Evolutionary conservation across 2,888 invertebrate species (phyloP).

Genomic region (Drosophila differens): DNA sequence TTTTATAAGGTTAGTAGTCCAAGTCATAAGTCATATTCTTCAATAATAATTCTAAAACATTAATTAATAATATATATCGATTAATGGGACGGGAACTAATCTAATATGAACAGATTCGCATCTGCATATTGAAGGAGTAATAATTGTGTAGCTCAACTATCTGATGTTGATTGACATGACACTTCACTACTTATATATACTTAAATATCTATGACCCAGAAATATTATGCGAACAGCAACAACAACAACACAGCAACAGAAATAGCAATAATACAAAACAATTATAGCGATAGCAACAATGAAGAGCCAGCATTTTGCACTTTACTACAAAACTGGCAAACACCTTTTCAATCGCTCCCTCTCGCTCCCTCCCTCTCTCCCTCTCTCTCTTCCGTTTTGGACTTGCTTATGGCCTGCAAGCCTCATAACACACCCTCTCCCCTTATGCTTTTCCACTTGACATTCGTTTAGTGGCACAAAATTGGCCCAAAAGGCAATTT

Average conservation of each 20-base stretch:
- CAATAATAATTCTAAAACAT: neutral
- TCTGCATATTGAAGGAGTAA: neutral
- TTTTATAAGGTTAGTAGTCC: constrained; percentile 84
- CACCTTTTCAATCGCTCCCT: constrained; percentile 20
- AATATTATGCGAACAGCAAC: neutral
- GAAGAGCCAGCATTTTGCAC: constrained; percentile 71
- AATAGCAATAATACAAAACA: constrained; percentile 31
- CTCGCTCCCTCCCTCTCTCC: neutral
- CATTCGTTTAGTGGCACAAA: constrained; percentile 51
- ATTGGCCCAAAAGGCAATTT: constrained; percentile 33
- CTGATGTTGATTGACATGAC: constrained; percentile 6
- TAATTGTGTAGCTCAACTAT: constrained; percentile 13
- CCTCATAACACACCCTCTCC: neutral
- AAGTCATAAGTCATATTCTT: neutral
- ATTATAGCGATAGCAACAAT: constrained; percentile 38
- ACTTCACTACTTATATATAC: constrained; percentile 23
- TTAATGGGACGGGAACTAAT: neutral
- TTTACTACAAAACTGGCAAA: constrained; percentile 29
- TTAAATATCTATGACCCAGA: constrained; percentile 61
- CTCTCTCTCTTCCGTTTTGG: constrained; percentile 3
- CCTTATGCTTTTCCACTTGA: constrained; percentile 53
- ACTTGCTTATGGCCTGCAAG: neutral
- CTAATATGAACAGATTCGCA: neutral
- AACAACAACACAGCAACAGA: neutral
- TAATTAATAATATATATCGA: neutral